A percentile compares a stretch with the other conserved stretches of the same genome.
These are phyloP conservation scores for Dascillus cervinus DNA, from an alignment of 2,888 invertebrate genomes.

Conservation along the genomic window DNA sequence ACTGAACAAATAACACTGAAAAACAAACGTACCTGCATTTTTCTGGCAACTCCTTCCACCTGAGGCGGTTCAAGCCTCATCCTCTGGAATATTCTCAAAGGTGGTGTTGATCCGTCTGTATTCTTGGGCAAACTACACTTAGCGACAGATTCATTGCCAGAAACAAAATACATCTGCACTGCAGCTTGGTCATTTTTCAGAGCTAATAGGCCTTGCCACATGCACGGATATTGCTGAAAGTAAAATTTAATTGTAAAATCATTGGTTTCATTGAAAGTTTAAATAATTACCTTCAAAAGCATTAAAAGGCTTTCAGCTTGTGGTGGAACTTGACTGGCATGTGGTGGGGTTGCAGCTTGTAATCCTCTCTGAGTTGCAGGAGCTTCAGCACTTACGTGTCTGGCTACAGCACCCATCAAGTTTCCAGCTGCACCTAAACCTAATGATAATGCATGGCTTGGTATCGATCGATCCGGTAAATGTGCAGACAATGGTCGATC, in stretches of 20 bases:
- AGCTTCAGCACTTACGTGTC: constrained; percentile 44
- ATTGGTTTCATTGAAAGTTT: neutral
- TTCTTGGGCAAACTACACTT: constrained; percentile 80
- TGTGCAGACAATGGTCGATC: constrained; percentile 26
- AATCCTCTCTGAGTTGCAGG: constrained; percentile 48
- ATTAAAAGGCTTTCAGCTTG: constrained; percentile 77
- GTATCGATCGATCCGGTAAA: constrained; percentile 26
- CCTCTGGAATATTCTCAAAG: constrained; percentile 89
- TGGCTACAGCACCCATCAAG: constrained; percentile 38
- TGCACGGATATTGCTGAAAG: constrained; percentile 87
- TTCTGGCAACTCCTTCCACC: constrained; percentile 90
- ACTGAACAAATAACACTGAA: neutral
- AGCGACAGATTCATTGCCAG: constrained; percentile 86
- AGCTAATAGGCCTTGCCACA: constrained; percentile 95
- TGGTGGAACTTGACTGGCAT: constrained; percentile 71
- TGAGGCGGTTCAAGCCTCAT: constrained; percentile 96
- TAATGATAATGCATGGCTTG: constrained; percentile 37
- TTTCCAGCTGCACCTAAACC: constrained; percentile 41
- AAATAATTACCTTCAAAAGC: constrained; percentile 55
- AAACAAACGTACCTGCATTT: constrained; percentile 71
- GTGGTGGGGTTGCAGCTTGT: constrained; percentile 56
- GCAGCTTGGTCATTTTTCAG: constrained; percentile 95
- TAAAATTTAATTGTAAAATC: no score
- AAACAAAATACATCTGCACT: constrained; percentile 98
- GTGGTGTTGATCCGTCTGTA: constrained; percentile 75